These are phyloP conservation scores for Odontesthes bonariensis DNA, from an alignment of 2,113 vertebrate genomes.

Conservation along the genomic window DNA sequence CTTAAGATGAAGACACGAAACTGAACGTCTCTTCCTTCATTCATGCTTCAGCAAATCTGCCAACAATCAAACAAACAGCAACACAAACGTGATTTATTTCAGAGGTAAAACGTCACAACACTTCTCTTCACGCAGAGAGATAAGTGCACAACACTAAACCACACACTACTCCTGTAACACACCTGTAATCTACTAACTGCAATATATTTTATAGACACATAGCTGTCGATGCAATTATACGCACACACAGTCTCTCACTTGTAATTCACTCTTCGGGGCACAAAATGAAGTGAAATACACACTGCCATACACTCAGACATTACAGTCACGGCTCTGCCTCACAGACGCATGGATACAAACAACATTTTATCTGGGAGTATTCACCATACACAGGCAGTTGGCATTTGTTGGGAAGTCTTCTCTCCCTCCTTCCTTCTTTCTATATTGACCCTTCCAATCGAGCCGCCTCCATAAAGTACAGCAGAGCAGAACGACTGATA, in stretches of 20 bases:
- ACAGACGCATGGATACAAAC: constrained; percentile 32
- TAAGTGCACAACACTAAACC: not conserved
- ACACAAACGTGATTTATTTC: not conserved
- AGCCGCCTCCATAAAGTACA: constrained; percentile 53
- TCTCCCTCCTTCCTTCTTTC: constrained; percentile 12
- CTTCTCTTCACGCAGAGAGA: not conserved
- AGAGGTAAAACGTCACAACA: not conserved
- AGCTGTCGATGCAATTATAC: constrained; percentile 24
- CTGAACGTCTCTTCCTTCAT: not conserved
- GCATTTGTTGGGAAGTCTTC: constrained; percentile 39
- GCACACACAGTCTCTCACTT: not conserved
- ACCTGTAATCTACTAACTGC: constrained; percentile 31
- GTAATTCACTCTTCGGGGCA: constrained; percentile 5
- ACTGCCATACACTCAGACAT: not conserved
- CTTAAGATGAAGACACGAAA: not conserved
- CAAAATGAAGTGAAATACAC: constrained; percentile 14
- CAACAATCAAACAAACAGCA: not conserved
- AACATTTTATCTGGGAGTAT: constrained; percentile 49
- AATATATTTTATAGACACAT: constrained; percentile 35
- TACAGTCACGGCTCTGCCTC: constrained; percentile 21
- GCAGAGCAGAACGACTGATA: constrained; percentile 58
- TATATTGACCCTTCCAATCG: constrained; percentile 60
- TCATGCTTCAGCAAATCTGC: too few species aligned
- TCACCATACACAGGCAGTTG: constrained; percentile 52
- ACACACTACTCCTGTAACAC: not conserved